Evolutionary conservation across 1,140 invertebrate genomes (phyloP).

Genomic region (Drosophila ironensis): DNA sequence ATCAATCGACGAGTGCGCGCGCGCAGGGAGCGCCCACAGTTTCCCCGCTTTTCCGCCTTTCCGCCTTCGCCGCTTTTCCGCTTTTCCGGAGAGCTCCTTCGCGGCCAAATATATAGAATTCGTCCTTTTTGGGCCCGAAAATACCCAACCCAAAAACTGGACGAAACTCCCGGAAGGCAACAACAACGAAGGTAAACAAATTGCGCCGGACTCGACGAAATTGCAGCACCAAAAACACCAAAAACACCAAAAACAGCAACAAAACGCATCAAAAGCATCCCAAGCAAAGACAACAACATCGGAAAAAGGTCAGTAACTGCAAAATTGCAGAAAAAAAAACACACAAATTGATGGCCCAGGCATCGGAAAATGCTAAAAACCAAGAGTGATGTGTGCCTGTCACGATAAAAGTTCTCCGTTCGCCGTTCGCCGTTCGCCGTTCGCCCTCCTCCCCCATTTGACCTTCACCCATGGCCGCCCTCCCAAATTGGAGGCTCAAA

Average conservation of each 20-base stretch:
- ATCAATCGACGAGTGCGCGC: slow-evolving; percentile 72
- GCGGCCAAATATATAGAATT: slow-evolving; percentile 18
- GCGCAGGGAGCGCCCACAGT: slow-evolving; percentile 41
- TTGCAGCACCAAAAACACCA: slow-evolving; percentile 11
- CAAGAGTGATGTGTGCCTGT: background rate
- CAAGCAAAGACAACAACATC: too few relatives aligned
- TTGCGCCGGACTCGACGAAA: slow-evolving; percentile 49
- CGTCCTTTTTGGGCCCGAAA: slow-evolving; percentile 34
- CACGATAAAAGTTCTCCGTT: background rate
- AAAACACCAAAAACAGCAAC: too few relatives aligned
- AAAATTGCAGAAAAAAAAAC: slow-evolving; percentile 14
- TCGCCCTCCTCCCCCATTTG: slow-evolving; percentile 22
- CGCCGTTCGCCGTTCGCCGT: too few relatives aligned
- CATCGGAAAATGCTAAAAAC: slow-evolving; percentile 4
- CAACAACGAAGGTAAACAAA: slow-evolving; percentile 71
- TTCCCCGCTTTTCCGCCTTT: too few relatives aligned
- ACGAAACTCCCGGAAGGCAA: slow-evolving; percentile 57
- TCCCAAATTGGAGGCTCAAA: slow-evolving; percentile 29
- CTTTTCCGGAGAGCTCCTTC: background rate
- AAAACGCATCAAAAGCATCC: too few relatives aligned
- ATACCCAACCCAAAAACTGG: slow-evolving; percentile 59
- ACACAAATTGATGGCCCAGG: slow-evolving; percentile 13
- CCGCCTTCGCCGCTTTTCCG: too few relatives aligned
- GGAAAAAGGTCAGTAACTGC: slow-evolving; percentile 33
- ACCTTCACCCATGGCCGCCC: slow-evolving; percentile 40